These are phyloP conservation scores for Leistus spinibarbis DNA, from an alignment of 2,888 invertebrate genomes.

Conservation along the genomic window DNA sequence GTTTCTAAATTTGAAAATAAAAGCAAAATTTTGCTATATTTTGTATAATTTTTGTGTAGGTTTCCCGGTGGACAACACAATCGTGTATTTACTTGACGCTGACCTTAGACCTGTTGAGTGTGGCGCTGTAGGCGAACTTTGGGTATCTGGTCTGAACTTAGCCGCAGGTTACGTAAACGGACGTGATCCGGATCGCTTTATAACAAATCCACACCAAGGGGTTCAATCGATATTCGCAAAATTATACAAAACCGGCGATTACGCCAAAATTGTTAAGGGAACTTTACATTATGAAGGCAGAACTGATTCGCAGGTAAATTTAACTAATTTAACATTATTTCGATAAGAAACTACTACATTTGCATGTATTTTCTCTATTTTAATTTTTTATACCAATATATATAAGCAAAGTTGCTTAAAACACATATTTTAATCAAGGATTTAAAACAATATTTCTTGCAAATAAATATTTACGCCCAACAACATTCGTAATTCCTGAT, in stretches of 20 bases:
- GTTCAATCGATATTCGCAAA: constrained; percentile 69
- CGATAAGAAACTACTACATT: background rate
- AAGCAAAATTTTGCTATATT: no score
- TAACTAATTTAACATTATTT: background rate
- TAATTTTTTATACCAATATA: no score
- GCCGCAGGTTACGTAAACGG: constrained; percentile 82
- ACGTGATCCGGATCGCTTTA: constrained; percentile 70
- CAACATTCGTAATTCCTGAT: no score
- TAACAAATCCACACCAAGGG: constrained; percentile 73
- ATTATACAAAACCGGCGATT: constrained; percentile 86
- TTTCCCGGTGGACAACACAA: constrained; percentile 77
- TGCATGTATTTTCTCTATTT: no score
- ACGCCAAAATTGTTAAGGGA: constrained; percentile 71
- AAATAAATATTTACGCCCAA: no score
- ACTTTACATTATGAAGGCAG: constrained; percentile 78
- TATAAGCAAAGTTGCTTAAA: no score
- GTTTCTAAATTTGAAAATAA: no score
- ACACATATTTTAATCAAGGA: no score
- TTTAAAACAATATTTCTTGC: no score
- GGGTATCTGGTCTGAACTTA: constrained; percentile 79
- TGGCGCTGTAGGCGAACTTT: constrained; percentile 81
- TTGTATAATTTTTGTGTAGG: constrained; percentile 63
- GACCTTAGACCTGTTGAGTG: constrained; percentile 73
- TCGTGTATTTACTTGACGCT: constrained; percentile 78
- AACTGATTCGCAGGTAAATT: constrained; percentile 77